These are phyloP conservation scores for Parthenolecanium corni DNA, from an alignment of 2,888 invertebrate genomes.

Conservation along the genomic window DNA sequence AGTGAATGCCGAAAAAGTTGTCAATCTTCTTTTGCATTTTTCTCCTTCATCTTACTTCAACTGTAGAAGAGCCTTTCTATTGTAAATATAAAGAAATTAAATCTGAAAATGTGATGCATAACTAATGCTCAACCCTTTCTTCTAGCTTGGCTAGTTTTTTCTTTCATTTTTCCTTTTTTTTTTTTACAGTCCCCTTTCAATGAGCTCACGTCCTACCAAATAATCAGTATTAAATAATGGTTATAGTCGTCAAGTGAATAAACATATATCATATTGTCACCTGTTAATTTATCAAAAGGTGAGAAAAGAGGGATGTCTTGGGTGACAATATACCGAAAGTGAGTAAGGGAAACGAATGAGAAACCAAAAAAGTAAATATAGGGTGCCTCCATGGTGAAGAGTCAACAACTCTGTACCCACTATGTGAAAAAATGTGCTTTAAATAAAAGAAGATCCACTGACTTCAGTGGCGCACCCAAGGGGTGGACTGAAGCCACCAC, in stretches of 20 bases:
- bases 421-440: too few species aligned
- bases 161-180: neutral
- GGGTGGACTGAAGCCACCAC: too few species aligned
- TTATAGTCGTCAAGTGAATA: conserved; percentile 22
- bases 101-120: conserved; percentile 1
- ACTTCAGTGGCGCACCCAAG: too few species aligned
- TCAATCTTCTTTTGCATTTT: conserved; percentile 24
- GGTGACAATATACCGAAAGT: neutral
- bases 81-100: too few species aligned
- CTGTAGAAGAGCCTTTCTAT: neutral
- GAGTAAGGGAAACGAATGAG: neutral
- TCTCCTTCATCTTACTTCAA: neutral
- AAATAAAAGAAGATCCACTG: too few species aligned
- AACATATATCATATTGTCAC: conserved; percentile 5
- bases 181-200: too few species aligned
- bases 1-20: conserved; percentile 22
- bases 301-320: neutral
- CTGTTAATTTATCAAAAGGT: conserved; percentile 12
- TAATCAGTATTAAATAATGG: conserved; percentile 12
- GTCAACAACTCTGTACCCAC: too few species aligned
- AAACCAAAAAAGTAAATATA: too few species aligned
- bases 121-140: conserved; percentile 13
- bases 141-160: neutral
- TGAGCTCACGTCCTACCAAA: conserved; percentile 1
- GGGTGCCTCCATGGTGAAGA: too few species aligned